A percentile compares a stretch with the other conserved stretches of the same genome.
Evolutionary conservation across 2,888 invertebrate genomes (phyloP).

Genomic region (Penaeus monodon): DNA sequence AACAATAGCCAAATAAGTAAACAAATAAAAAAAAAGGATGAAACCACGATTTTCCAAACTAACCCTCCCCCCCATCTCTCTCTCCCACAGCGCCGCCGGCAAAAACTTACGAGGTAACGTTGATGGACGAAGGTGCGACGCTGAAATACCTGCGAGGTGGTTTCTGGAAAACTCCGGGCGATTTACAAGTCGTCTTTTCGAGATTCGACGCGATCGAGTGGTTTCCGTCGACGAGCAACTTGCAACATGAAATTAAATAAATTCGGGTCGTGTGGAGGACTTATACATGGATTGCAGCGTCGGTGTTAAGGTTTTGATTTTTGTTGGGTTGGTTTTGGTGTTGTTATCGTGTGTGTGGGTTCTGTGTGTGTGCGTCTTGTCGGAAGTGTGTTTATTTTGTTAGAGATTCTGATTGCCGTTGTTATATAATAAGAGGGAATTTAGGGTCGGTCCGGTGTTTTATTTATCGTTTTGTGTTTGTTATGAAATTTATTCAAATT

Average conservation of each 20-base stretch:
- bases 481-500: no score
- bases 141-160: slow-evolving; percentile 88
- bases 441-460: no score
- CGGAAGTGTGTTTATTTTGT: no score
- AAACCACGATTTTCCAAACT: neutral
- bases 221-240: slow-evolving; percentile 94
- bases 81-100: slow-evolving; percentile 28
- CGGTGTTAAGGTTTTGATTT: no score
- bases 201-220: slow-evolving; percentile 95
- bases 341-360: no score
- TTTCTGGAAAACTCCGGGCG: slow-evolving; percentile 97
- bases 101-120: slow-evolving; percentile 78
- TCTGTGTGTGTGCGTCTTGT: no score
- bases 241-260: slow-evolving; percentile 98
- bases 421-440: no score
- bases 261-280: slow-evolving; percentile 94
- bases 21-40: neutral
- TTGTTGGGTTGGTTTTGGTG: no score
- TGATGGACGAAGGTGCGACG: slow-evolving; percentile 97
- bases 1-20: no score
- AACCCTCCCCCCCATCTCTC: no score
- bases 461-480: no score
- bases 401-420: no score
- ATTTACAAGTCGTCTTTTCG: slow-evolving; percentile 76
- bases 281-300: slow-evolving; percentile 70